Evolutionary conservation across 2,888 invertebrate species (phyloP), one percentile per base, ranked within the genome.

Genomic region (Hypomecis punctinalis): DNA sequence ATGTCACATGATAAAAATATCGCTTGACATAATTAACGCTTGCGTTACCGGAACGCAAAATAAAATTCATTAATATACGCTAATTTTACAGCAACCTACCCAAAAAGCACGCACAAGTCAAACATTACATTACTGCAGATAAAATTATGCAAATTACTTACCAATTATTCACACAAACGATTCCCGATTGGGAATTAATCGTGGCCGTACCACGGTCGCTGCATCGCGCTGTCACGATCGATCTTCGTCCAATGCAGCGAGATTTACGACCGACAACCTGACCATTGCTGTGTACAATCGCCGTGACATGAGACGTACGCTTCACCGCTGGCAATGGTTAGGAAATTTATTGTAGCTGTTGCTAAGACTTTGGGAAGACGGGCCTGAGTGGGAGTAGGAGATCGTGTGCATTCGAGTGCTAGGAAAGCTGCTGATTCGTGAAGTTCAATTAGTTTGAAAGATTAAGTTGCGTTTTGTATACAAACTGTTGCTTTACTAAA

Each of bases 201-300:
- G 70, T 64, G 52, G 42, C 39, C 61, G 67, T 66, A 69, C 68
- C 68, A 65, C 61, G 63, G 63, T 61, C 74, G 81, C 78, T 78
- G 75, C 76, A 76, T 73, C 74, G 70, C 71, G 72, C 71, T 78
- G 83, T 80, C 80, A 78, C 81, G 66, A 85, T 88, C 83, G 82
- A 85, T 89, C 88, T 88, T 84, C 83, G 83, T 88, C 82, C 74
- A 68, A 74, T 71, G 58, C 70, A 45, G 67, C 64, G 81, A 80
- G 88, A 89, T 89, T 89, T 89, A 89, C 83, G 82, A 79, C 64
- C 75, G 82, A 82, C 83, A 77, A 76, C 77, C 73, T 74, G 79
- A 76, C 76, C 83, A 85, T 82, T 81, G 84, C 85, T 73, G 76
- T 77, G 73, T 72, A 71, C 73, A 76, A 46, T 60, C 45, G 57